Conservation (phyloP, 2,113 vertebrate genomes). For the Cyanoramphus novaezelandiae region DNA sequence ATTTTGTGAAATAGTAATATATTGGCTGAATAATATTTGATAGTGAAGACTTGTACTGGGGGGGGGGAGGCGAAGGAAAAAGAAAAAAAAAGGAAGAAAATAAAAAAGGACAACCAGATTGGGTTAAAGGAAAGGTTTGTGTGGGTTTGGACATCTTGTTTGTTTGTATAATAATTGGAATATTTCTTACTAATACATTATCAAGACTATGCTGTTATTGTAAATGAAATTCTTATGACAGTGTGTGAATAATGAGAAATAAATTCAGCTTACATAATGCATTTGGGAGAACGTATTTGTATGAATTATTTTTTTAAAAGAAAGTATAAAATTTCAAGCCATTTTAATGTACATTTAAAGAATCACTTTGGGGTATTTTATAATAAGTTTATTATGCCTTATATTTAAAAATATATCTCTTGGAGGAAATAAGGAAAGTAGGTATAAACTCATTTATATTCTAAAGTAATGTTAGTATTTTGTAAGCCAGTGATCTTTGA, state of each 20-base stretch:
- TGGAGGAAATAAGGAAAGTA: background rate
- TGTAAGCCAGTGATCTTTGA: background rate
- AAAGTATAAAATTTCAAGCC: background rate
- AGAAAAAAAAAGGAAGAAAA: background rate
- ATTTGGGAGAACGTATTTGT: background rate
- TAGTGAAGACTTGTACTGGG: background rate
- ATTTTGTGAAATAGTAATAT: background rate
- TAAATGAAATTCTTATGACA: background rate
- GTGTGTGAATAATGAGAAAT: background rate
- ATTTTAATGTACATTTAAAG: background rate
- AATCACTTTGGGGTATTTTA: background rate
- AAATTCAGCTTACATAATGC: background rate
- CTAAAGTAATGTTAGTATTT: background rate
- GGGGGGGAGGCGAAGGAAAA: background rate
- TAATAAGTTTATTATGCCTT: background rate
- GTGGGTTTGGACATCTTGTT: background rate
- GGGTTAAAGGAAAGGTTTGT: background rate
- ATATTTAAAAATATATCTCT: background rate
- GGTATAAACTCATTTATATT: background rate
- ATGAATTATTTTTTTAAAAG: background rate
- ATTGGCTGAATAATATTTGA: background rate
- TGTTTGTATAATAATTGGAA: background rate
- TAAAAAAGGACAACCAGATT: background rate
- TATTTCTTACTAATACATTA: background rate
- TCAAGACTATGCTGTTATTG: background rate